Evolutionary conservation across 2,113 vertebrate genomes (phyloP), one percentile per base, ranked within the genome.

Genomic region (Pitta sordida): DNA sequence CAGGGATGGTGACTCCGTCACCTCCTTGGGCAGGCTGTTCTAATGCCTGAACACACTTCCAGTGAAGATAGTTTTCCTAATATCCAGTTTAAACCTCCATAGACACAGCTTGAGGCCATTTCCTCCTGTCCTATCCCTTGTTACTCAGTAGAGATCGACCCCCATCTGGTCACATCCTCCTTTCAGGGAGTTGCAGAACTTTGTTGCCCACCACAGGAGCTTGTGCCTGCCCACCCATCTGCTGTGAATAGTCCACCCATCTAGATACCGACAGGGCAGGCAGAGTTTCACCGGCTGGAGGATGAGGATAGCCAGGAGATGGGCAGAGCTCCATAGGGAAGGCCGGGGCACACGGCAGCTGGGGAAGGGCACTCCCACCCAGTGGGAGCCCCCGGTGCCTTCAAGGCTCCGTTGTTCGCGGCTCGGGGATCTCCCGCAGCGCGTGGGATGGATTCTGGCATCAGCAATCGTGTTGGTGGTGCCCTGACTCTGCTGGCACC

Each of bases 151-250:
- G 23, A 30, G 39, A 53, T 30, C 37, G 68, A 9, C 8, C 5
- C 37, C 36, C 51, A n/a, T 13, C 2, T 10, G 13, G 53, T 9
- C 29, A 6, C 26, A 32, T 3, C 3, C 8, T 46, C 52, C 37
- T 30, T 59, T 52, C 52, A 53, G 62, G 46, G 53, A 52, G 11
- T 3, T 52, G 23, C 4, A 34, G 44, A 34, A 29, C 19, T 52
- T 29, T 4, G 0, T 2, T 20, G 2, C 32, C 62, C 60, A 8
- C 16, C 2, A 5, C 8, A 5, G 60, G 27, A 62, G 65, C 15
- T 19, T 34, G 70, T 15, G n/a, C 26, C 37, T n/a, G 67, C 29
- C 60, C 22, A 22, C 69, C 39, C 3, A 0, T 14, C 51, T 24
- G 49, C 12, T 2, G 4, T 65, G 49, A 78, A 60, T 2, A 60